Base-by-base conservation (phyloP, 2,888 invertebrate genomes). In the Amblyteles armatorius region DNA sequence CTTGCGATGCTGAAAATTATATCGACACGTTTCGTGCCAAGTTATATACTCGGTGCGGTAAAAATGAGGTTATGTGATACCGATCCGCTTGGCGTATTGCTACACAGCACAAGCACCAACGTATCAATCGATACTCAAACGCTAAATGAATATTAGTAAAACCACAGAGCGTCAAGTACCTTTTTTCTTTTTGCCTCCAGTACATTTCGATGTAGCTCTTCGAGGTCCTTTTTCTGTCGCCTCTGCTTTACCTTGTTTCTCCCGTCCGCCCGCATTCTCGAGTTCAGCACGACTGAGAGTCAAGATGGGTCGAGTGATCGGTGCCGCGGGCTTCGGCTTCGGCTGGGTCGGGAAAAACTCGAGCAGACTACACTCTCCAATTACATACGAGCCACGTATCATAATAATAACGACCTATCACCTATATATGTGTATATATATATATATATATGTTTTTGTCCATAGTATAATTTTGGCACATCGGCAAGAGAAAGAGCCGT, bases 201-300 rank as follows among this genome's bases (percentile, higher is more conserved):
- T 29, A 84, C 87, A 77, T 85, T 85, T 22, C 67, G 76, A 55
- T 83, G 83, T 11, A 88, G 29, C 60, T 85, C 77, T 44, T 87
- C 87, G 50, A 88, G 85, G 26, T 88, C 87, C 50, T 71, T 83
- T 50, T 79, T 83, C n/a, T 81, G 79, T 76, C 80, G 86, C 29
- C 79, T 85, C 29, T 74, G 80, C 55, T 87, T 88, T 33, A 60
- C 68, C 55, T 72, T 82, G 0, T 55, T 29, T 60, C 65, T 82
- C 6, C 19, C 26, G 7, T 40, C 72, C 13, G 63, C 72, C 73
- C 73, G 52, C 19, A 52, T 79, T 82, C 65, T 79, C 11, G 50
- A 22, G 33, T 63, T 29, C 13, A 81, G 50, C 11, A 19, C 79
- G 76, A 40, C 40, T 40, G 40, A 40, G 11, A 40, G 40, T 40